Conservation (phyloP, 2,113 vertebrate genomes). For the Maccullochella peelii region DNA sequence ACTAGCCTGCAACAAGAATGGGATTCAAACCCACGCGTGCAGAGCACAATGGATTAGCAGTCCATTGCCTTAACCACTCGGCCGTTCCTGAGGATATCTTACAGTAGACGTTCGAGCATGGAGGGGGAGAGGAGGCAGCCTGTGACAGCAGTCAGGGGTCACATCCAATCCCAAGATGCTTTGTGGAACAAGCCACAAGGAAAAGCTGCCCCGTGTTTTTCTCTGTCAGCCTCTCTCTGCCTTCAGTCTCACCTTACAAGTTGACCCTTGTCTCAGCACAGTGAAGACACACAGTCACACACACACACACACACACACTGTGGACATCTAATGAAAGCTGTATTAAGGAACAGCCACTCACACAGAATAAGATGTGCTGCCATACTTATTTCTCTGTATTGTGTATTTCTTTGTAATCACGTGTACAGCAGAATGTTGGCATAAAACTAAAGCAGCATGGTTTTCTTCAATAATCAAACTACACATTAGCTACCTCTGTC, state of each 20-base stretch:
- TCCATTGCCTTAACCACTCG: too few relatives aligned
- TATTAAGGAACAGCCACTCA: not conserved
- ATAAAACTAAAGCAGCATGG: not conserved
- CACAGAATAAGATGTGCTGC: not conserved
- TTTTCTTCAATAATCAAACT: not conserved
- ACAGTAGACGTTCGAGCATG: too few relatives aligned
- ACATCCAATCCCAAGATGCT: constrained; percentile 51
- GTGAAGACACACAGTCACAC: not conserved
- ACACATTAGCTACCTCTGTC: not conserved
- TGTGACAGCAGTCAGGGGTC: constrained; percentile 19
- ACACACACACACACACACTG: not conserved
- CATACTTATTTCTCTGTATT: not conserved
- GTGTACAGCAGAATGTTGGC: not conserved
- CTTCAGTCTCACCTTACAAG: constrained; percentile 55
- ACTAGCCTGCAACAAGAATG: too few relatives aligned
- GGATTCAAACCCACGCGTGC: too few relatives aligned
- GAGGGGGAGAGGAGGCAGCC: not conserved
- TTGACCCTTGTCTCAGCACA: constrained; percentile 33
- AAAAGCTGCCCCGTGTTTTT: constrained; percentile 20
- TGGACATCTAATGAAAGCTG: not conserved
- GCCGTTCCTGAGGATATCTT: too few relatives aligned
- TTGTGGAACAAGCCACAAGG: constrained; percentile 19
- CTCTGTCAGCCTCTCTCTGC: constrained; percentile 34
- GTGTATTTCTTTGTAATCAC: not conserved
- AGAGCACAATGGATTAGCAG: too few relatives aligned